Conservation (phyloP, 1,140 invertebrate species). For the Drosophila subobscura region DNA sequence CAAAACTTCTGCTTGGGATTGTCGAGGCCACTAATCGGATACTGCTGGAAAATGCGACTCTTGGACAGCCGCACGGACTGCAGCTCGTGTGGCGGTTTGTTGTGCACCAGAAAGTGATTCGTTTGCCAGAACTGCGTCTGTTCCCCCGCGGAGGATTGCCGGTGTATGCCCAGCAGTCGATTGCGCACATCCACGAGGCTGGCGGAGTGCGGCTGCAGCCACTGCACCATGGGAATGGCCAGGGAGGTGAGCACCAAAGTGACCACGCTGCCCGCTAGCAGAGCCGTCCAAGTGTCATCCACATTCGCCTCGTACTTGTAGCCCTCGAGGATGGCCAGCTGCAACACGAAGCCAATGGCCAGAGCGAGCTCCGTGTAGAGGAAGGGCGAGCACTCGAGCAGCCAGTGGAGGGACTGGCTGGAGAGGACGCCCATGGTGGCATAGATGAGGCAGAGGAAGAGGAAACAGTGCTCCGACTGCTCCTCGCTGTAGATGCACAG, state of each 20-base stretch:
- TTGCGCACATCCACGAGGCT: constrained; percentile 75
- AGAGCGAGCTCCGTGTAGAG: constrained; percentile 70
- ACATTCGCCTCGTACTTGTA: constrained; percentile 64
- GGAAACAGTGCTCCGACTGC: constrained; percentile 63
- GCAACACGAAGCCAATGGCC: constrained; percentile 48
- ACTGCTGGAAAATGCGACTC: constrained; percentile 73
- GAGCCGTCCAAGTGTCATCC: constrained; percentile 46
- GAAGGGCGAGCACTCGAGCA: constrained; percentile 72
- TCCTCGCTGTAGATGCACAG: constrained; percentile 71
- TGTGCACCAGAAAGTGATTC: constrained; percentile 73
- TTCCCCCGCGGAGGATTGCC: constrained; percentile 33
- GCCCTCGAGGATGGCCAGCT: constrained; percentile 53
- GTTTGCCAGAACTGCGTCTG: constrained; percentile 74
- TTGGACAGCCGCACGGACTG: constrained; percentile 59
- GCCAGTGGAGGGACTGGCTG: constrained; percentile 66
- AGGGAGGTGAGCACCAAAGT: constrained; percentile 47
- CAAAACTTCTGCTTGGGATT: constrained; percentile 47
- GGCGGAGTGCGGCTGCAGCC: constrained; percentile 59
- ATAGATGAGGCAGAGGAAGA: constrained; percentile 75
- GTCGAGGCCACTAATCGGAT: constrained; percentile 53
- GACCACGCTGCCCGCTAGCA: constrained; percentile 51
- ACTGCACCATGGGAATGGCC: constrained; percentile 49
- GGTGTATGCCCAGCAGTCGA: constrained; percentile 66
- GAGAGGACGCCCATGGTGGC: constrained; percentile 66
- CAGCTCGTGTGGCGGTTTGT: constrained; percentile 67